These are phyloP conservation scores for Eulemur albifrons DNA, from an alignment of 2,797 vertebrate species.

Conservation along the genomic window DNA sequence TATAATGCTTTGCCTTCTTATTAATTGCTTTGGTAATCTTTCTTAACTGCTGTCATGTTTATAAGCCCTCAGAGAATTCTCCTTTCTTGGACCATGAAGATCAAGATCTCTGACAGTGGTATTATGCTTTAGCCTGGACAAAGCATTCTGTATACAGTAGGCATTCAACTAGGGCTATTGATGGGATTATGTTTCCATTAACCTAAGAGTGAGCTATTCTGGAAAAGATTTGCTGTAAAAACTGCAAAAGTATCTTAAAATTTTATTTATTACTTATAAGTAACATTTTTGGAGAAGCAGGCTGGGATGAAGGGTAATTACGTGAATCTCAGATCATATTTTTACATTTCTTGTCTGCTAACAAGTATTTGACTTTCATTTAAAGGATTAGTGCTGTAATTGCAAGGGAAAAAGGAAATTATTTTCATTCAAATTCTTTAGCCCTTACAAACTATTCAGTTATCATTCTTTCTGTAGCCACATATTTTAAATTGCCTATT, in stretches of 20 bases:
- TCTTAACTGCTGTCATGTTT: neutral
- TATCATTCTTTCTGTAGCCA: neutral
- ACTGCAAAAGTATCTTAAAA: neutral
- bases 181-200: neutral
- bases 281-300: neutral
- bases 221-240: neutral
- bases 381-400: neutral
- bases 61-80: neutral
- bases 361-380: neutral
- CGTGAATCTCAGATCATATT: neutral
- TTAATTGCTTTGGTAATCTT: neutral
- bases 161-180: neutral
- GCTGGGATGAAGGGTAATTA: neutral
- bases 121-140: neutral
- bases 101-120: neutral
- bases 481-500: neutral
- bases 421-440: neutral
- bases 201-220: neutral
- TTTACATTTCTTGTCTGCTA: neutral
- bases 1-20: neutral
- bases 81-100: neutral
- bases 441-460: neutral
- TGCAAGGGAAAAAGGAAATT: neutral
- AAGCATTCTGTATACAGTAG: neutral
- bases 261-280: neutral